Evolutionary conservation across 2,113 vertebrate genomes (phyloP).

Genomic region (Platysternon megacephalum): DNA sequence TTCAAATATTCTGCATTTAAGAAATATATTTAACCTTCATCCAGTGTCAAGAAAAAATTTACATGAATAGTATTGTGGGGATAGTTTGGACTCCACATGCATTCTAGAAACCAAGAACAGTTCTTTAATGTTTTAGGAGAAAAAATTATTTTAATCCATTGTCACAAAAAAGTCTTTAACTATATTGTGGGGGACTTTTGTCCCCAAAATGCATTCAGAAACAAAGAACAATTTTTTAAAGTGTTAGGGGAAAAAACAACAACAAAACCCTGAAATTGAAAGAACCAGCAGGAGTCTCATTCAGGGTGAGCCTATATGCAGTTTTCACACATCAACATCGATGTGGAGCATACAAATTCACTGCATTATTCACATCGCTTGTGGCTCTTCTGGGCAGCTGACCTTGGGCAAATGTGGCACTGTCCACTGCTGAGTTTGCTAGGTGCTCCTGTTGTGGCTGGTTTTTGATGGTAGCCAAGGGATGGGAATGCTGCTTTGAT

Average conservation of each 20-base stretch:
- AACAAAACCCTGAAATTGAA: background rate
- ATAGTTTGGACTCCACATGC: background rate
- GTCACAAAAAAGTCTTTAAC: background rate
- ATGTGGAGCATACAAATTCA: background rate
- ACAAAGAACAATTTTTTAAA: background rate
- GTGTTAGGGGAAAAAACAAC: background rate
- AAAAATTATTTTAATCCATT: background rate
- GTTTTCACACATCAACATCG: background rate
- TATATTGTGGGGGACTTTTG: background rate
- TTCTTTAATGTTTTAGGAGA: background rate
- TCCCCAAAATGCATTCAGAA: background rate
- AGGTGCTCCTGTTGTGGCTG: background rate
- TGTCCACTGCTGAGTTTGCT: background rate
- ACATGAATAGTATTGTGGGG: background rate
- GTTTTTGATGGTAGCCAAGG: background rate
- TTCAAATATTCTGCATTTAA: background rate
- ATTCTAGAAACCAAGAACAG: background rate
- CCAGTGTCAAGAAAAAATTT: background rate
- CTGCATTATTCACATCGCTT: background rate
- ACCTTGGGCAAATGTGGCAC: background rate
- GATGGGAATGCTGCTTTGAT: background rate
- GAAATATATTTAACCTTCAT: background rate
- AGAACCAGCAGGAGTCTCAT: background rate
- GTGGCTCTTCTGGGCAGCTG: background rate
- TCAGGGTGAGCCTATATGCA: background rate